A percentile compares a stretch with the other conserved stretches of the same genome.
Evolutionary conservation across 2,888 invertebrate genomes (phyloP).

Genomic region (Ormyrus thymus): DNA sequence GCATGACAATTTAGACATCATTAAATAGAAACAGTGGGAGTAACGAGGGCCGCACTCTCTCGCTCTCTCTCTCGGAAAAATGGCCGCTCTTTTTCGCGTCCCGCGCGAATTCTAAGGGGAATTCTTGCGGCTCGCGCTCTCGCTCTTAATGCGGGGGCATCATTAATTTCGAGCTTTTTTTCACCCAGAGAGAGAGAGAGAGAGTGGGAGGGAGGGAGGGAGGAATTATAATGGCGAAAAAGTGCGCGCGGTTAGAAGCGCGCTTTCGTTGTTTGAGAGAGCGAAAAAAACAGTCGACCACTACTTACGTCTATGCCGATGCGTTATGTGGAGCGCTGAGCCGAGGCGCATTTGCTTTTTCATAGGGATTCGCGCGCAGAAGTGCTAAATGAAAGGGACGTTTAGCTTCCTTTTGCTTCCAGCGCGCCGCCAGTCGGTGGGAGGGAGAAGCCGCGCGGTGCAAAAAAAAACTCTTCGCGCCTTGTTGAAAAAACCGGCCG

Average conservation of each 20-base stretch:
- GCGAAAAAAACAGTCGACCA: constrained; percentile 14
- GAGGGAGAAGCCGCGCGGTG: background rate
- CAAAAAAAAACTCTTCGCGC: no score
- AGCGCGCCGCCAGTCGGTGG: background rate
- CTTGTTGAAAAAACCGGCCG: no score
- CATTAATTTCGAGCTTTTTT: constrained; percentile 58
- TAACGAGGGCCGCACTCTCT: constrained; percentile 54
- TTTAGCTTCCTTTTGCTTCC: background rate
- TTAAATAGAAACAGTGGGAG: constrained; percentile 65
- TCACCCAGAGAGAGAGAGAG: constrained; percentile 18
- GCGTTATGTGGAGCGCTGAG: background rate
- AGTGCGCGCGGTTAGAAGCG: constrained; percentile 33
- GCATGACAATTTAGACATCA: constrained; percentile 68
- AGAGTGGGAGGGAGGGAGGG: no score
- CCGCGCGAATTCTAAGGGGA: constrained; percentile 61
- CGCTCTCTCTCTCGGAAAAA: constrained; percentile 55
- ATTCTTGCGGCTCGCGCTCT: constrained; percentile 56
- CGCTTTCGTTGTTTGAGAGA: constrained; percentile 19
- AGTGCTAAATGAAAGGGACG: constrained; percentile 3
- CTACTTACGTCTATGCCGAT: constrained; percentile 35
- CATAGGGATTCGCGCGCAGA: constrained; percentile 6
- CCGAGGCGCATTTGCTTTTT: constrained; percentile 14
- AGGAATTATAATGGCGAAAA: constrained; percentile 50
- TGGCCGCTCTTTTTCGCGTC: constrained; percentile 53
- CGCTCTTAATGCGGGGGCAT: constrained; percentile 54